Base-by-base conservation (phyloP, 1,140 invertebrate genomes). In the Aphidius gifuensis region DNA sequence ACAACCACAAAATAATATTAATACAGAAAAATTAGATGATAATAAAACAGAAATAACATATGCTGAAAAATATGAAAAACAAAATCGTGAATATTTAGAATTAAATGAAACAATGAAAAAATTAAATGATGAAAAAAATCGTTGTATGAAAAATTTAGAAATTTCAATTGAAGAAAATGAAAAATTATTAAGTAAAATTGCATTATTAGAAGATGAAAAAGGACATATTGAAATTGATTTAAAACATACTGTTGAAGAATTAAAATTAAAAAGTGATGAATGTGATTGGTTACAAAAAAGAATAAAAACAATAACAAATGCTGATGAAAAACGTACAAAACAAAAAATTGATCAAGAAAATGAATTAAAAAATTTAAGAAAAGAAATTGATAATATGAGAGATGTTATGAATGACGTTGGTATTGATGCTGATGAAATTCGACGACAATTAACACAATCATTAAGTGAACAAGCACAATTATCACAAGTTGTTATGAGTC, bases 161-260 rank as follows among this genome's bases (percentile, higher is more conserved):
- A 75, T 81, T 0, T 81, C 84, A 0, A 76, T 86, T 60, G 83
- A 87, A 44, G 84, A 85, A 8, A 85, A 88, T 62, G 81, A 85
- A 49, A 85, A 85, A 61, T 74, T 89, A 43, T 83, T 86, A 62
- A 86, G 84, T 61, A 74, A 82, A 16, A 64, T 90, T 16, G 83
- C 85, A 57, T 71, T 83, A 21, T 80, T 85, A 11, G 81, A 85
- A 48, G 79, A 79, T 9, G 75, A 78, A 1, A 82, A 84, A 9
- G 81, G 84, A 46, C 79, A 83, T 11, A 66, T 88, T 0, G 83
- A 85, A 73, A 84, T 67, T 60, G 81, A 72, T 58, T 64, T 82
- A 66, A 83, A 74, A 68, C 82, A 67, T 67, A 75, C 69, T 66
- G 85, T 84, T 58, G 82, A 84, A 6, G 85, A 87, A 66, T 67